Evolutionary conservation across 2,113 vertebrate species (phyloP), one percentile per base, ranked within the genome.

Genomic region (Leptocoma aspasia): DNA sequence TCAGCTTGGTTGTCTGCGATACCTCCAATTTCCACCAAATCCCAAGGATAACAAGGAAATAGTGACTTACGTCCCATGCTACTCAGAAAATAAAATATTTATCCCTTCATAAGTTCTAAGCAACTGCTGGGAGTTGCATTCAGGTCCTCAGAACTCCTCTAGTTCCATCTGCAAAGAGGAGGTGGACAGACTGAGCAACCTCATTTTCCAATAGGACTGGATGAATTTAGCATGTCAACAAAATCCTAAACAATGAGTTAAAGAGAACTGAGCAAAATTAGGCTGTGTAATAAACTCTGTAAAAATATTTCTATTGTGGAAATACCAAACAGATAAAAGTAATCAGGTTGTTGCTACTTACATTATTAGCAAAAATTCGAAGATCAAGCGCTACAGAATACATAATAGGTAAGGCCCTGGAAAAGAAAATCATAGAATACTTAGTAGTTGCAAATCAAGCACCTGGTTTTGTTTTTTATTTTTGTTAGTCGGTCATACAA

Each of bases 361-460:
- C 99, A 19, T 98, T 99, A 94, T 99, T 99, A 95, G 99, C 99
- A 95, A 99, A 99, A 87, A 99, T 98, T 37, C 99, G 98, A 85
- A 99, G 98, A 89, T 99, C 99, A 37, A 99, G 98, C 0, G 99
- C 98, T 52, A 99, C 99, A 3, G 99, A 98, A 73, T 99, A 99
- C 99, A 99, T 99, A 89, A 99, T 98, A 7, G 98, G 98, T 83
- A 99, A 98, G 53, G 99, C 99, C 99, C 99, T 99, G 75, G 24
- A 65, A 94, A 95, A 77, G 11, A 83, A 76, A 73, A 90, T 37
- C 31, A 45, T 13, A 61, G 6, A 15, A 24, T 8, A 70, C 7
- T 82, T n/a, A 54, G 18, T 7, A 82, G 23, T 7, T 33, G 20
- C 22, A 80, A 91, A 82, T 42, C n/a, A 71, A 44, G 18, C 44